These are phyloP conservation scores for Sabellastarte sp. DNA, from an alignment of 2,888 invertebrate species.

Conservation along the genomic window DNA sequence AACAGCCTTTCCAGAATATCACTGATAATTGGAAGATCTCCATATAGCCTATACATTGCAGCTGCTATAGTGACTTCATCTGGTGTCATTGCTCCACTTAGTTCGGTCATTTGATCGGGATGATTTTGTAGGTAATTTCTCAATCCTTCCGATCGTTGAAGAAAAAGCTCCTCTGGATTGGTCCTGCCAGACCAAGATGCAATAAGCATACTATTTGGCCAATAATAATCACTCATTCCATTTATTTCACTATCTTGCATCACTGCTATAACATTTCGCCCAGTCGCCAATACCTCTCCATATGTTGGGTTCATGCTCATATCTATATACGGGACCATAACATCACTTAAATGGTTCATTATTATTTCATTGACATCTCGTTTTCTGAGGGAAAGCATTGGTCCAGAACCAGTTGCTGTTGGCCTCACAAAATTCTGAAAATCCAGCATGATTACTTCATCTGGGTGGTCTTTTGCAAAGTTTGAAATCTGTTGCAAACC, in stretches of 20 bases:
- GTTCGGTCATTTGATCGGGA: neutral
- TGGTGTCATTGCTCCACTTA: neutral
- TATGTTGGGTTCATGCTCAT: constrained; percentile 7
- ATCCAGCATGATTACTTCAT: constrained; percentile 1
- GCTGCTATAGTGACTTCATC: neutral
- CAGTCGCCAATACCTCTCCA: constrained; percentile 3
- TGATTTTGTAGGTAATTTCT: neutral
- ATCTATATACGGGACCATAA: neutral
- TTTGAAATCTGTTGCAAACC: constrained; percentile 3
- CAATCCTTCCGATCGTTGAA: constrained; percentile 1
- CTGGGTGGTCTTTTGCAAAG: constrained; percentile 2
- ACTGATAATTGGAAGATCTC: constrained; percentile 5
- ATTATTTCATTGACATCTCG: too few species aligned
- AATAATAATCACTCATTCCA: neutral
- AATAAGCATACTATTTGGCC: neutral
- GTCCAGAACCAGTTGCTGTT: too few species aligned
- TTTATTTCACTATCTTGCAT: too few species aligned
- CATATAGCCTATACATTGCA: neutral
- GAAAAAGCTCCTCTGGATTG: constrained; percentile 8
- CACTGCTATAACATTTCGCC: constrained; percentile 1
- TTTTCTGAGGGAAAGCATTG: too few species aligned
- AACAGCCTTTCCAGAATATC: constrained; percentile 1
- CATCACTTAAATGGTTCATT: neutral
- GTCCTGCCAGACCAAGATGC: too few species aligned
- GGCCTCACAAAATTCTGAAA: constrained; percentile 3